Evolutionary conservation across 2,888 invertebrate genomes (phyloP), one percentile per base, ranked within the genome.

Genomic region (Mythimna pallens): DNA sequence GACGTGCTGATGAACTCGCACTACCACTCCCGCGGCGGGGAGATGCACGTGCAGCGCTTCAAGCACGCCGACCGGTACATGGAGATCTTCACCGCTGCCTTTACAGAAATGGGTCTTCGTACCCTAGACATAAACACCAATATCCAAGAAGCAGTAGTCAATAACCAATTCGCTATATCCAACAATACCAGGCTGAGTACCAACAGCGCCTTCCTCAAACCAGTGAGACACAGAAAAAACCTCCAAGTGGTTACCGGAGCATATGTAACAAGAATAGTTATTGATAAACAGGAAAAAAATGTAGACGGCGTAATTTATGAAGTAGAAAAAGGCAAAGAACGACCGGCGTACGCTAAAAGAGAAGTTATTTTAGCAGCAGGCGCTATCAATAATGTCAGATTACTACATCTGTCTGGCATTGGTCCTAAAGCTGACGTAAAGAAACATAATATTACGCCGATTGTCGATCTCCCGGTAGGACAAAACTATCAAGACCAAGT

Each of bases 171-270:
- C 65, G 89, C 94, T 0, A 88, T 96, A 52, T 87, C 82, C 40
- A 96, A 96, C 74, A 96, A 96, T 68, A 96, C 96, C 7, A 92
- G 96, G 65, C 86, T 95, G n/a, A 96, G 96, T 80, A 91, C 94
- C 8, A 95, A 96, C 61, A 91, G 83, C 43, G 96, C 96, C 6
- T 96, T 96, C 72, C 83, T 96, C 7, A 95, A 94, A 88, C 94
- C 94, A 57, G 89, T 95, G 2, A 90, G 89, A 78, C 92, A 96
- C 55, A 92, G 96, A 70, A 95, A 94, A 67, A 96, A 96, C 74
- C 89, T 96, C 4, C 89, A 89, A 52, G 89, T 96, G 0, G 90
- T 94, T 25, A 95, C 94, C 2, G 95, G 94, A 30, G 95, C 92
- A 0, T 94, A 93, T 0, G 96, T 94, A 3, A 95, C 95, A 0